A percentile compares a stretch with the other conserved stretches of the same genome.
These are phyloP conservation scores for Xerus rutilus DNA, from an alignment of 2,797 vertebrate genomes.

Conservation along the genomic window DNA sequence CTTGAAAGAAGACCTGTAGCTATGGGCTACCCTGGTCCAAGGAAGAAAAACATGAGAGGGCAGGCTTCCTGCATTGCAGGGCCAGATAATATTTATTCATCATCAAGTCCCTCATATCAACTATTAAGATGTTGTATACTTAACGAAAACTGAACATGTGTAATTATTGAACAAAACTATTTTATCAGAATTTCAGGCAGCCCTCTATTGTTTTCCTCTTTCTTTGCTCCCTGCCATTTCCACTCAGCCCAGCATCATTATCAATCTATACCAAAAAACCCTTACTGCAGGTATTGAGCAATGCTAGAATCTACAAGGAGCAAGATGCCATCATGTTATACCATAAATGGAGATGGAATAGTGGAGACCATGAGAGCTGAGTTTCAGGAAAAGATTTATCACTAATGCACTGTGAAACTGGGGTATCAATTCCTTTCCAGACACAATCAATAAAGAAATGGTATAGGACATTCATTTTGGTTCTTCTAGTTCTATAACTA, in stretches of 20 bases:
- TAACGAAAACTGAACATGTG: background rate
- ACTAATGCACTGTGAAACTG: background rate
- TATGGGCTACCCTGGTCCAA: background rate
- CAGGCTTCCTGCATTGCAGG: background rate
- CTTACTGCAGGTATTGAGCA: background rate
- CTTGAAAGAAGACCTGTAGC: background rate
- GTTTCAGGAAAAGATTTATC: background rate
- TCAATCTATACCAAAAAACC: background rate
- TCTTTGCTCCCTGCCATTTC: background rate
- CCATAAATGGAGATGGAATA: background rate
- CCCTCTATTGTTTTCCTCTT: background rate
- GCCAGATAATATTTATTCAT: background rate
- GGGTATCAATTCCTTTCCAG: background rate
- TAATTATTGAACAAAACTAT: background rate
- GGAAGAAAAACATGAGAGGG: background rate
- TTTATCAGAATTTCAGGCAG: background rate
- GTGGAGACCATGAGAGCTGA: background rate
- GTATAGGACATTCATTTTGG: background rate
- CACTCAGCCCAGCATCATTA: background rate
- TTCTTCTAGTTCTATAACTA: background rate
- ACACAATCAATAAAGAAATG: background rate
- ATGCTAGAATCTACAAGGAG: background rate
- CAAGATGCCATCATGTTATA: background rate
- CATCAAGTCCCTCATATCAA: background rate
- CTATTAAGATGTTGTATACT: background rate